Evolutionary conservation across 2,888 invertebrate genomes (phyloP), one percentile per base, ranked within the genome.

Genomic region (Macaria notata): DNA sequence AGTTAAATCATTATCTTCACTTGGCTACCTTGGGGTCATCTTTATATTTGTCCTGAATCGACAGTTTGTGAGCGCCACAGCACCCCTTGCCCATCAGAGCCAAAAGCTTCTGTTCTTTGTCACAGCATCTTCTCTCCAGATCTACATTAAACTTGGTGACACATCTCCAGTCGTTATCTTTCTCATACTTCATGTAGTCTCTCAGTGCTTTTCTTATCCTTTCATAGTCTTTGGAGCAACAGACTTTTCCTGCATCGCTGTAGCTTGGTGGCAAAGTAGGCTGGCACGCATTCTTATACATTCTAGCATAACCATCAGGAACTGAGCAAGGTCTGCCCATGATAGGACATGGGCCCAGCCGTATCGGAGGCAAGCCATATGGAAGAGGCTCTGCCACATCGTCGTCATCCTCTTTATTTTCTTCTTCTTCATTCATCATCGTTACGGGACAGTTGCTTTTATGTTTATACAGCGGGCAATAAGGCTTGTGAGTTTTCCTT

Each of bases 211-310:
- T 87, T 75, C 85, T 90, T 52, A 91, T 88, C 72, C 89, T 79
- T 56, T 90, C 84, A 51, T 79, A 91, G 66, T 91, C 90, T 64
- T 85, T 89, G 0, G 91, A 88, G 66, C 91, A 91, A 63, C 91
- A 91, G 5, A 91, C 81, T 78, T 90, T 90, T 4, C 90, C 90
- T 3, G 85, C 85, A 30, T 86, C 81, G 48, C 79, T 81, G 61
- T 86, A 86, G 62, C 88, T 90, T 0, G 84, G 82, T 5, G 88
- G 89, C 52, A 71, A 69, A 1, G 78, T 56, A 41, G 87, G 80
- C 53, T 79, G 59, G 7, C 71, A 79, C 41, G 83, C 89, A 29
- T 71, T 84, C 60, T 78, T 90, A 59, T 90, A 90, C 90, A 91
- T 90, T 62, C 81, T 84, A 9, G 88, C 83, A 54, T 88, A 91